Conservation (phyloP, 1,140 invertebrate species). For the Pachyrhynchus sulphureomaculatus region DNA sequence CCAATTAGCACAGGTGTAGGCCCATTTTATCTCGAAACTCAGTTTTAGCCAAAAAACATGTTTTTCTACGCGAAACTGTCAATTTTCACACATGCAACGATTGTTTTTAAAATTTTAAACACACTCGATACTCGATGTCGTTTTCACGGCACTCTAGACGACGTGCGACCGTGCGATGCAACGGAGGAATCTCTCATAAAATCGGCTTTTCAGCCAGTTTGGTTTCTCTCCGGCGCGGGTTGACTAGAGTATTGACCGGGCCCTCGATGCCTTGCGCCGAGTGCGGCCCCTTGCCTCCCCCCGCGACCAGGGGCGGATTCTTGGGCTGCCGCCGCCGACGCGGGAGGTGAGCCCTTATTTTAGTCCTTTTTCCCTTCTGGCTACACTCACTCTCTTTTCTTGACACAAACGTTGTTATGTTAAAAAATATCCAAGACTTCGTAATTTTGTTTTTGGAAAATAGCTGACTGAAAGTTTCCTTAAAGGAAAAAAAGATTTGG, state of each 20-base stretch:
- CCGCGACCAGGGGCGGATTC: constrained; percentile 37
- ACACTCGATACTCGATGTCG: background rate
- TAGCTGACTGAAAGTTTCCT: too few species aligned
- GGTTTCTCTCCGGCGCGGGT: constrained; percentile 6
- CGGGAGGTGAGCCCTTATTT: constrained; percentile 8
- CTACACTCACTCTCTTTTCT: background rate
- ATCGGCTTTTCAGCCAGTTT: constrained; percentile 22
- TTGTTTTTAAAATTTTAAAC: background rate
- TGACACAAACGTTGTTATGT: background rate
- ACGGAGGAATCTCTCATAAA: constrained; percentile 22
- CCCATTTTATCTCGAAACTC: background rate
- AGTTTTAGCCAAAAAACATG: background rate
- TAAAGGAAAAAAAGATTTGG: too few species aligned
- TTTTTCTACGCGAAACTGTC: constrained; percentile 1
- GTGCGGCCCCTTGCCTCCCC: constrained; percentile 20
- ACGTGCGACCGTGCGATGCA: constrained; percentile 6
- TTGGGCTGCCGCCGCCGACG: constrained; percentile 7
- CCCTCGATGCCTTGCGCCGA: constrained; percentile 45
- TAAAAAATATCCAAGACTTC: background rate
- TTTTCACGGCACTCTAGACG: background rate
- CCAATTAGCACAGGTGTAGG: constrained; percentile 4
- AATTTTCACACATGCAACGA: constrained; percentile 4
- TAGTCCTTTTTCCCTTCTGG: background rate
- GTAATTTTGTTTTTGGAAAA: too few species aligned
- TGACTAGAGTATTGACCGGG: constrained; percentile 43